A percentile compares a stretch with the other conserved stretches of the same genome.
Evolutionary conservation across 2,113 vertebrate species (phyloP).

Genomic region (Chionomys nivalis): DNA sequence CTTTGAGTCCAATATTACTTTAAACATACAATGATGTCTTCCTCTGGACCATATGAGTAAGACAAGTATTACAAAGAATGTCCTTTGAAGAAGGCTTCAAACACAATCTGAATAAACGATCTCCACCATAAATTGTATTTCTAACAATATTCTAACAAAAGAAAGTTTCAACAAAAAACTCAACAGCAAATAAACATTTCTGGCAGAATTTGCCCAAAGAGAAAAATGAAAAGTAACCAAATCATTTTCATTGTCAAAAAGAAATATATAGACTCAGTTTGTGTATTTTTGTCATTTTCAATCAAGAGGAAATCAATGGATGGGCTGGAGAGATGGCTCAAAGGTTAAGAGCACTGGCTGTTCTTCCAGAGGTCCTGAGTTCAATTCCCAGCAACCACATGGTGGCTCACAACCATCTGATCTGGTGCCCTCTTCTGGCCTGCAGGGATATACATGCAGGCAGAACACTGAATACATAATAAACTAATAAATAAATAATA

Average conservation of each 20-base stretch:
- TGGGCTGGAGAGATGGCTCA: too few species aligned
- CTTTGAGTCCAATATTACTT: background rate
- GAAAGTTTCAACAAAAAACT: slow-evolving; percentile 46
- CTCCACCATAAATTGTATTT: slow-evolving; percentile 8
- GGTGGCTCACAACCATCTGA: too few species aligned
- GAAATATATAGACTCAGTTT: background rate
- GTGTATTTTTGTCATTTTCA: slow-evolving; percentile 38
- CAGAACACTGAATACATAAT: too few species aligned
- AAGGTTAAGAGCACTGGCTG: too few species aligned
- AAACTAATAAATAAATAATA: too few species aligned
- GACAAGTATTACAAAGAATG: background rate
- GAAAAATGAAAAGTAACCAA: slow-evolving; percentile 49
- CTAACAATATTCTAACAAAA: background rate
- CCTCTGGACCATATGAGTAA: background rate
- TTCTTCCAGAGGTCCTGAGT: too few species aligned
- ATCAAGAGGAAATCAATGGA: background rate
- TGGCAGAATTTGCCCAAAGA: slow-evolving; percentile 37
- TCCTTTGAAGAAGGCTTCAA: slow-evolving; percentile 14
- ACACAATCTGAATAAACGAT: slow-evolving; percentile 5
- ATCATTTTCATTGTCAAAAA: background rate
- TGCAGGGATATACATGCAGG: too few species aligned
- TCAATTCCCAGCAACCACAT: too few species aligned
- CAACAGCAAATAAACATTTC: slow-evolving; percentile 47
- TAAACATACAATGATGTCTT: background rate
- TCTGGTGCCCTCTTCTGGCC: too few species aligned